Conservation (phyloP, 1,140 invertebrate genomes). For the Drosophila hydei region DNA sequence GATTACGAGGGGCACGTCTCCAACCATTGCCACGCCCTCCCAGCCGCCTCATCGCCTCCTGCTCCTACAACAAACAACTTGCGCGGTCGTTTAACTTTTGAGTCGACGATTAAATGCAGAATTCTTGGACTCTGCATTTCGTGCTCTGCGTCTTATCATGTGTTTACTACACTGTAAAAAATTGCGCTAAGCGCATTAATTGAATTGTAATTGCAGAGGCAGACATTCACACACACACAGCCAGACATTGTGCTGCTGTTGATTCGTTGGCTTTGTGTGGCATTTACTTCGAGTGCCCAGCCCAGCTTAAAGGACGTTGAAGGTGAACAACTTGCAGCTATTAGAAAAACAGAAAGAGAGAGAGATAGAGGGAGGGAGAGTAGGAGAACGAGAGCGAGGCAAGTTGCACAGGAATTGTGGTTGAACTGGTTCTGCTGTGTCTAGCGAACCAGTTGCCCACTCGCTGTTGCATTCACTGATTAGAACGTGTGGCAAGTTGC, state of each 20-base stretch:
- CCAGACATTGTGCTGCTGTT: conserved; percentile 24
- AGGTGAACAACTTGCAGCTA: conserved; percentile 72
- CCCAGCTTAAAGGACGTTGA: conserved; percentile 77
- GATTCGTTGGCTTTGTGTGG: conserved; percentile 58
- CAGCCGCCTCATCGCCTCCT: too few relatives aligned
- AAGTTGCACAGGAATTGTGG: conserved; percentile 2
- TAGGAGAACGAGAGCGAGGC: too few relatives aligned
- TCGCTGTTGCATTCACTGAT: conserved; percentile 68
- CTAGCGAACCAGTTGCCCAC: conserved; percentile 29
- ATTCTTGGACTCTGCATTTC: conserved; percentile 60
- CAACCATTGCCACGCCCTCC: conserved; percentile 24
- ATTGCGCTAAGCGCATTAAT: conserved; percentile 78
- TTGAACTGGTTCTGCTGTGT: conserved; percentile 50
- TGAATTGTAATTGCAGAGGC: conserved; percentile 76
- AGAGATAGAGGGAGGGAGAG: neutral
- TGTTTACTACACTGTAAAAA: conserved; percentile 74
- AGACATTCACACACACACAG: conserved; percentile 12
- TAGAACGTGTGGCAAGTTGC: conserved; percentile 76
- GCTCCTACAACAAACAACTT: too few relatives aligned
- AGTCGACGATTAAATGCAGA: conserved; percentile 72
- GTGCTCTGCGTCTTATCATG: conserved; percentile 59
- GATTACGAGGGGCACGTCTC: conserved; percentile 48
- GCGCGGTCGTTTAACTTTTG: conserved; percentile 80
- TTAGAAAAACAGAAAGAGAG: neutral
- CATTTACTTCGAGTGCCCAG: conserved; percentile 54